Conservation (phyloP, 2,797 vertebrate species). For the Alca torda region DNA sequence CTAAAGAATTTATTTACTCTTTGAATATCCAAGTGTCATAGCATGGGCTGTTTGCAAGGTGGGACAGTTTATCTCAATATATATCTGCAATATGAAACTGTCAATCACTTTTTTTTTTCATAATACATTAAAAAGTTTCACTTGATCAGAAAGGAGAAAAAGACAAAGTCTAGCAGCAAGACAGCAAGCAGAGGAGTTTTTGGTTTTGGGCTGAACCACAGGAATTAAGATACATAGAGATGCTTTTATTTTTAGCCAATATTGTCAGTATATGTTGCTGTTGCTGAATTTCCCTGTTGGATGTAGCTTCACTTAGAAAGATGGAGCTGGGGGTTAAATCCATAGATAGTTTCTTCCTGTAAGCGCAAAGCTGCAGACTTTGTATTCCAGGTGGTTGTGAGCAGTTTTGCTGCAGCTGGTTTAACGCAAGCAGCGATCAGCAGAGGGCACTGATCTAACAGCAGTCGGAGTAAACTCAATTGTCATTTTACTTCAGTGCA, state of each 20-base stretch:
- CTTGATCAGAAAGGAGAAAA: neutral
- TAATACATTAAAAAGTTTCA: neutral
- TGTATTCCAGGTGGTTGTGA: accelerated
- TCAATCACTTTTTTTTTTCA: neutral
- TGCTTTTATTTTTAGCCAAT: neutral
- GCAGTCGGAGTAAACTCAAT: neutral
- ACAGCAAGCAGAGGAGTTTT: neutral
- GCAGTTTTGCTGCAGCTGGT: neutral
- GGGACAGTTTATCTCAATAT: neutral
- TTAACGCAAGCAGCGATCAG: constrained; percentile 21
- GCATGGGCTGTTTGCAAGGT: neutral
- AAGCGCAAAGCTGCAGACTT: accelerated
- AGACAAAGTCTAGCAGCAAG: neutral
- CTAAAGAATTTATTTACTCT: neutral
- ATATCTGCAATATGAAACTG: neutral
- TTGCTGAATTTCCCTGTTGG: neutral
- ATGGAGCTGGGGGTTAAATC: neutral
- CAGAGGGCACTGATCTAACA: constrained; percentile 69
- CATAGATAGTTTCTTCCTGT: neutral
- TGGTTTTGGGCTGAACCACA: neutral
- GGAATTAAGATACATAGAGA: accelerated
- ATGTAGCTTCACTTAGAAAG: neutral
- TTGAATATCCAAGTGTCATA: neutral
- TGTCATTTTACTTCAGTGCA: neutral
- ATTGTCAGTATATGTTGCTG: too few species aligned